These are phyloP conservation scores for Chironomus striatipennis DNA, from an alignment of 1,140 invertebrate species.

Conservation along the genomic window DNA sequence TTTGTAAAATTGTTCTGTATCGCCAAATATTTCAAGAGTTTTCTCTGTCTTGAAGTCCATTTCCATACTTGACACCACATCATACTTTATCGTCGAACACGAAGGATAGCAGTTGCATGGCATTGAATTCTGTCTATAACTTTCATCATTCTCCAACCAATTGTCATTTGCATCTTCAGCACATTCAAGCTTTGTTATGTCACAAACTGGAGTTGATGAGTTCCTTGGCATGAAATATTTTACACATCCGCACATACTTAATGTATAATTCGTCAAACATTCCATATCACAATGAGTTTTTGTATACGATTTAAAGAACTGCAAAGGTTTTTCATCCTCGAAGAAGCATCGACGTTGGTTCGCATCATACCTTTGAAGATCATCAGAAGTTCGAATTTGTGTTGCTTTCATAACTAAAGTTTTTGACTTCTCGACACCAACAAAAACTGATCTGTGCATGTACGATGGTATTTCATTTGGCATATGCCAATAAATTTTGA, in stretches of 20 bases:
- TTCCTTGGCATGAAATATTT: slow-evolving; percentile 37
- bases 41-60: neutral
- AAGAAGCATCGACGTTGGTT: slow-evolving; percentile 36
- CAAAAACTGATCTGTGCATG: neutral
- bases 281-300: slow-evolving; percentile 38
- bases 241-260: slow-evolving; percentile 35
- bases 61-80: neutral
- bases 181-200: neutral
- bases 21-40: neutral
- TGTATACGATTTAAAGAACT: slow-evolving; percentile 39
- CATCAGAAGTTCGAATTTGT: neutral
- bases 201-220: neutral
- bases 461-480: neutral
- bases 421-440: neutral
- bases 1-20: neutral
- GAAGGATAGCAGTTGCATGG: neutral
- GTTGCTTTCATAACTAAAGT: neutral
- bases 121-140: neutral
- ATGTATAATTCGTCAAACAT: slow-evolving; percentile 39
- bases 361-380: neutral
- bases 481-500: neutral
- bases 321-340: slow-evolving; percentile 36
- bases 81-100: neutral
- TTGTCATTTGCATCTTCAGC: neutral
- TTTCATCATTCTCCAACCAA: neutral